A percentile compares a stretch with the other conserved stretches of the same genome.
phyloP scores from a whole-genome alignment of 2,797 vertebrate species.

The Cryptoblepharus egeriae region DNA sequence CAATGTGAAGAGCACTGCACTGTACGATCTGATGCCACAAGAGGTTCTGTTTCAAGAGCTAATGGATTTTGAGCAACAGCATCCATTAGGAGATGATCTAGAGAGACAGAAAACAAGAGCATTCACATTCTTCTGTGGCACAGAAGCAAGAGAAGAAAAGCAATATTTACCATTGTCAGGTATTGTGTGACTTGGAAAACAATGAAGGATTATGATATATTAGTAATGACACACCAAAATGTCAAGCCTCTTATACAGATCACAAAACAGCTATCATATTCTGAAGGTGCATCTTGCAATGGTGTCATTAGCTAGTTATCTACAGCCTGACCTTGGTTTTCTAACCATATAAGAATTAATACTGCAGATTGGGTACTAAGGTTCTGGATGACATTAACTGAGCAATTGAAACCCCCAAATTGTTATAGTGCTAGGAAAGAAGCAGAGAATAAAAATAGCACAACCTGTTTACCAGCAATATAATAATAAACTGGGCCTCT shows the following conservation, averaged over 20 bases:
- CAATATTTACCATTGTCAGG: neutral
- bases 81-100: neutral
- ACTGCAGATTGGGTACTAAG: conserved; percentile 49
- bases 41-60: neutral
- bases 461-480: conserved; percentile 32
- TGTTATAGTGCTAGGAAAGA: conserved; percentile 19
- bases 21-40: neutral
- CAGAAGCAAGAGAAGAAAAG: neutral
- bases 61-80: neutral
- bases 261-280: conserved; percentile 43
- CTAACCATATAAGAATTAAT: conserved; percentile 64
- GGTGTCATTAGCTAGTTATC: conserved; percentile 51
- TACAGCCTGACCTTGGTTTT: conserved; percentile 51
- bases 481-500: conserved; percentile 22
- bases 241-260: neutral
- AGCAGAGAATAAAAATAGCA: conserved; percentile 20
- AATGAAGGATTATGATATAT: neutral
- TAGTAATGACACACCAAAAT: neutral
- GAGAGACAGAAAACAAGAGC: neutral
- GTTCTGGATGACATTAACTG: conserved; percentile 44
- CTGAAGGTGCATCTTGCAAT: conserved; percentile 35
- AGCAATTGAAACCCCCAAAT: conserved; percentile 51
- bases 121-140: neutral
- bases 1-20: neutral
- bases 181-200: neutral